phyloP scores from a whole-genome alignment of 2,888 invertebrate genomes.

The Heteromurus nitidus region DNA sequence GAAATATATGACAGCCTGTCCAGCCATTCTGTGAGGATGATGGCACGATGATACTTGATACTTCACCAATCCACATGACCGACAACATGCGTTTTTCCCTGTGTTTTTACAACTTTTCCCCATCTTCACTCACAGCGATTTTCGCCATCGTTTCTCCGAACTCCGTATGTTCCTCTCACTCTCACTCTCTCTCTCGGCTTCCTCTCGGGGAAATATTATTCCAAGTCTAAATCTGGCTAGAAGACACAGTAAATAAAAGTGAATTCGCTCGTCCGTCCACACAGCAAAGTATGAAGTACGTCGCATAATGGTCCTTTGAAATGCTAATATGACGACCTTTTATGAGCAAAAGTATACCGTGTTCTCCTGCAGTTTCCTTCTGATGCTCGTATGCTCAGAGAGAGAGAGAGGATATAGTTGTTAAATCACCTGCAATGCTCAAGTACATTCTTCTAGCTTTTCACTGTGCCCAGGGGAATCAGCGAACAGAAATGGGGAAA shows the following conservation, averaged over 20 bases:
- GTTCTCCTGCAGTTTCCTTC: slow-evolving; percentile 4
- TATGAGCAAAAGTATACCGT: neutral
- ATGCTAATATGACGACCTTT: slow-evolving; percentile 45
- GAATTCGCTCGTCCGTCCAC: slow-evolving; percentile 1
- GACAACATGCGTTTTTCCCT: slow-evolving; percentile 23
- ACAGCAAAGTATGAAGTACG: slow-evolving; percentile 13
- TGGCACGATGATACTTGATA: no score
- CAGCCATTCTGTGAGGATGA: slow-evolving; percentile 1
- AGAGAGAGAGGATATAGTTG: slow-evolving; percentile 27
- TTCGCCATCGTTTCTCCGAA: neutral
- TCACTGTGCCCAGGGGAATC: slow-evolving; percentile 61
- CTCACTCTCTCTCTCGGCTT: no score
- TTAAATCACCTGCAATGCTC: slow-evolving; percentile 58
- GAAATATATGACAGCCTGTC: slow-evolving; percentile 29
- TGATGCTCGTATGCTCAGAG: slow-evolving; percentile 40
- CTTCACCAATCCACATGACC: slow-evolving; percentile 34
- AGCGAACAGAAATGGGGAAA: slow-evolving; percentile 12
- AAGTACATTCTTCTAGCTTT: slow-evolving; percentile 43
- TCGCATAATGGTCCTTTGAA: slow-evolving; percentile 50
- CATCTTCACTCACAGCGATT: no score
- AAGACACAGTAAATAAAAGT: neutral
- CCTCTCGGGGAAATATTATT: no score
- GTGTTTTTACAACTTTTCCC: no score
- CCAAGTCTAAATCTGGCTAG: no score
- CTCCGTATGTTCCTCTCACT: neutral